These are phyloP conservation scores for Sphaerophoria taeniata DNA, from an alignment of 2,888 invertebrate genomes.

Conservation along the genomic window DNA sequence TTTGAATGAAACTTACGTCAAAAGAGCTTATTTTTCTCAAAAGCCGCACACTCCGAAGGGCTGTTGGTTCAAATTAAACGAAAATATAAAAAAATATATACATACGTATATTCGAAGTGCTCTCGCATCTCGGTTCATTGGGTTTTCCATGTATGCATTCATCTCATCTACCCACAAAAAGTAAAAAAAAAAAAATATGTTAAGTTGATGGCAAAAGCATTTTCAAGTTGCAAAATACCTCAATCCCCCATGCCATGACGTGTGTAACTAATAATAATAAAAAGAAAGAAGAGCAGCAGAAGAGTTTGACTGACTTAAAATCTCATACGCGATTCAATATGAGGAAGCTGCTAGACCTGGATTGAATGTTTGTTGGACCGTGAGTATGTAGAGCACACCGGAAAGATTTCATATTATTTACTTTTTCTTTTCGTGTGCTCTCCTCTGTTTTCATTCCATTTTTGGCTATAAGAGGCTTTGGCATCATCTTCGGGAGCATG, in stretches of 20 bases:
- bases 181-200: conserved; percentile 63
- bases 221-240: conserved; percentile 29
- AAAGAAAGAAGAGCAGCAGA: conserved; percentile 2
- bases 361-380: conserved; percentile 69
- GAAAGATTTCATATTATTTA: conserved; percentile 58
- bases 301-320: background rate
- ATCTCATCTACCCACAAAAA: conserved; percentile 59
- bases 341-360: conserved; percentile 61
- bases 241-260: conserved; percentile 57
- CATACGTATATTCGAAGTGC: background rate
- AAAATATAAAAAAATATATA: conserved; percentile 31
- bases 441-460: conserved; percentile 37
- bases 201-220: too few species aligned
- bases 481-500: conserved; percentile 40
- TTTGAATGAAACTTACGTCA: conserved; percentile 24
- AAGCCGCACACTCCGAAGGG: background rate
- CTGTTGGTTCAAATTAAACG: conserved; percentile 15
- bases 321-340: background rate
- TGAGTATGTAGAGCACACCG: conserved; percentile 70
- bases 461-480: conserved; percentile 66
- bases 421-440: conserved; percentile 17
- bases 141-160: conserved; percentile 64
- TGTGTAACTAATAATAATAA: conserved; percentile 57
- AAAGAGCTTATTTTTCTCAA: conserved; percentile 21
- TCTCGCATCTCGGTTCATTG: conserved; percentile 66